Evolutionary conservation across 2,888 invertebrate genomes (phyloP).

Genomic region (Pyrrhia umbra): DNA sequence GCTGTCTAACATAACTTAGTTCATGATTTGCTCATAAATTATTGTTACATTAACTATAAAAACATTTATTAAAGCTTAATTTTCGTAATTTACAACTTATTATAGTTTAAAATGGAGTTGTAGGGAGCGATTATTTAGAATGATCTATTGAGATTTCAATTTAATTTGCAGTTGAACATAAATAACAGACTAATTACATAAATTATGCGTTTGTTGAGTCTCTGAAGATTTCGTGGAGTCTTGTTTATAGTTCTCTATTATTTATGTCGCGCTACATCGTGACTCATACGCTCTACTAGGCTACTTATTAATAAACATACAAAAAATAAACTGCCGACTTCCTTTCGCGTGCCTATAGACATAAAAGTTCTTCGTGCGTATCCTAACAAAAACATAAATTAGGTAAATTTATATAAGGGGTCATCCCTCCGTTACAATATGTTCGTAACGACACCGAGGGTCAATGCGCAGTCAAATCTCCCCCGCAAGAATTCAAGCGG

Average conservation of each 20-base stretch:
- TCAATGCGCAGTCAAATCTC: slow-evolving; percentile 84
- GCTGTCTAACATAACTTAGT: background rate
- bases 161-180: slow-evolving; percentile 49
- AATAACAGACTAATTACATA: slow-evolving; percentile 55
- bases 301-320: slow-evolving; percentile 84
- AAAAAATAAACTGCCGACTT: slow-evolving; percentile 84
- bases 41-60: background rate
- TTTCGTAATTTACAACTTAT: slow-evolving; percentile 31
- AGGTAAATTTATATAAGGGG: slow-evolving; percentile 88
- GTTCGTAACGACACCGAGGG: slow-evolving; percentile 86
- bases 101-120: slow-evolving; percentile 8
- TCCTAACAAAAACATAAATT: slow-evolving; percentile 89
- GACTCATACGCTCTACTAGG: slow-evolving; percentile 79
- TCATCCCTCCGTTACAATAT: slow-evolving; percentile 89
- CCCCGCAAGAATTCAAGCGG: slow-evolving; percentile 81
- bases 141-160: slow-evolving; percentile 50
- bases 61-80: slow-evolving; percentile 28
- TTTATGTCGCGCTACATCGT: slow-evolving; percentile 78
- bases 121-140: slow-evolving; percentile 18
- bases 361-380: slow-evolving; percentile 89
- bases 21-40: slow-evolving; percentile 20
- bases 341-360: slow-evolving; percentile 87
- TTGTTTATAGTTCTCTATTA: slow-evolving; percentile 78
- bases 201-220: slow-evolving; percentile 62
- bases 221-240: slow-evolving; percentile 72